These are phyloP conservation scores for Zenarchopterus dispar DNA, from an alignment of 2,797 vertebrate species.

Conservation along the genomic window DNA sequence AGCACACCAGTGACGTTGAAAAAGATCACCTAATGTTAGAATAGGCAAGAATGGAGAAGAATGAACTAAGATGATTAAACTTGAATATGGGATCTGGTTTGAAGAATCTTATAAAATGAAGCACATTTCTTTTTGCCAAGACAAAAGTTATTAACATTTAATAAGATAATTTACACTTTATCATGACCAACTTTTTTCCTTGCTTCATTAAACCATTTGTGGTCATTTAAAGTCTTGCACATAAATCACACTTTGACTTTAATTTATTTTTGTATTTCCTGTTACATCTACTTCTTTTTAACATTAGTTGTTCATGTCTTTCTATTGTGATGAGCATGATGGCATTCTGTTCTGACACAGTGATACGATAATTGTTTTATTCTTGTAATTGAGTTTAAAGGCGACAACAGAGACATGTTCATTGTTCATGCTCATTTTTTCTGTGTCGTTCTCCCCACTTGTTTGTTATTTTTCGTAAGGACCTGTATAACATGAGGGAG, in stretches of 20 bases:
- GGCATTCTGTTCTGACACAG: neutral
- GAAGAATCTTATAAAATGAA: constrained; percentile 15
- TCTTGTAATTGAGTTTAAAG: constrained; percentile 2
- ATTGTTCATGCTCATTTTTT: neutral
- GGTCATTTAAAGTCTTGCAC: neutral
- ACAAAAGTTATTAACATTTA: constrained; percentile 4
- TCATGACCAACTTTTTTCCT: neutral
- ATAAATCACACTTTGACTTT: constrained; percentile 1
- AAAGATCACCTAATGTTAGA: neutral
- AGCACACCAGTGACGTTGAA: too few relatives aligned
- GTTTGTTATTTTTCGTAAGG: constrained; percentile 3
- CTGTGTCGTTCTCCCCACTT: neutral
- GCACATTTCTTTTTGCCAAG: neutral
- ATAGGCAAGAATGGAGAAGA: neutral
- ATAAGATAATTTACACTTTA: constrained; percentile 8
- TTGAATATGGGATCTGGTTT: neutral
- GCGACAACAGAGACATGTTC: neutral
- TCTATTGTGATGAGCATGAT: neutral
- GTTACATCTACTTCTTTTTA: neutral
- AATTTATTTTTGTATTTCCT: constrained; percentile 7
- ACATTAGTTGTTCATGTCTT: neutral
- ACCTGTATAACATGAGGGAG: neutral
- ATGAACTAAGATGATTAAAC: neutral
- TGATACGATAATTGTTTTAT: neutral
- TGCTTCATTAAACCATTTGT: neutral